Evolutionary conservation across 2,113 vertebrate genomes (phyloP).

Genomic region (Chaenocephalus aceratus): DNA sequence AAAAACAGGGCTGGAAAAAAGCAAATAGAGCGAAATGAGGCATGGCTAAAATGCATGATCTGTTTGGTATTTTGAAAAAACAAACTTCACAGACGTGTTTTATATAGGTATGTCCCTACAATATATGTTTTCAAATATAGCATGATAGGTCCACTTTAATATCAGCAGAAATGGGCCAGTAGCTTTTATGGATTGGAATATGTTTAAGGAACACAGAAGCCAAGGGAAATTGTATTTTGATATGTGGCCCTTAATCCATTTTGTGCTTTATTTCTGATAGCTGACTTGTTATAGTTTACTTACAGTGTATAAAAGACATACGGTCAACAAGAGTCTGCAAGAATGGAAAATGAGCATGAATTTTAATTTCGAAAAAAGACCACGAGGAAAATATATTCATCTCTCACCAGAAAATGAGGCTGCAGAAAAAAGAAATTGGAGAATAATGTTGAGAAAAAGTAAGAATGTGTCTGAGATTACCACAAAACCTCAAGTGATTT

Average conservation of each 20-base stretch:
- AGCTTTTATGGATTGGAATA: background rate
- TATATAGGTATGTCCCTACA: too few species aligned
- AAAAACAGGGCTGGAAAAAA: too few species aligned
- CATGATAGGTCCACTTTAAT: background rate
- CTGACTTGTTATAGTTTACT: slow-evolving; percentile 1
- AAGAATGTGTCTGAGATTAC: slow-evolving; percentile 40
- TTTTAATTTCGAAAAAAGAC: slow-evolving; percentile 48
- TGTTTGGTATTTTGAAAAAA: too few species aligned
- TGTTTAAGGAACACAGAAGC: background rate
- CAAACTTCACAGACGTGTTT: too few species aligned
- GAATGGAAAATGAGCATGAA: slow-evolving; percentile 22
- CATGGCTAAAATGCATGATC: too few species aligned
- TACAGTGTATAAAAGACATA: slow-evolving; percentile 3
- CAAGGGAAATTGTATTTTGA: slow-evolving; percentile 19
- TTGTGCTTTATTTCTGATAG: slow-evolving; percentile 3
- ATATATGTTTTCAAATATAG: too few species aligned
- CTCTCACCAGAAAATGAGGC: slow-evolving; percentile 48
- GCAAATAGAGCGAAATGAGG: too few species aligned
- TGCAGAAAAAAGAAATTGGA: slow-evolving; percentile 1
- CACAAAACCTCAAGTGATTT: slow-evolving; percentile 49
- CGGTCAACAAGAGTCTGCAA: slow-evolving; percentile 15
- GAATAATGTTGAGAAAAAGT: slow-evolving; percentile 39
- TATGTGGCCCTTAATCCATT: slow-evolving; percentile 6
- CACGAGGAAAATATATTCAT: slow-evolving; percentile 30
- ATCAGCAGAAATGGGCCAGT: slow-evolving; percentile 18